Evolutionary conservation across 2,888 invertebrate genomes (phyloP), one percentile per base, ranked within the genome.

Genomic region (Plebejus argus): DNA sequence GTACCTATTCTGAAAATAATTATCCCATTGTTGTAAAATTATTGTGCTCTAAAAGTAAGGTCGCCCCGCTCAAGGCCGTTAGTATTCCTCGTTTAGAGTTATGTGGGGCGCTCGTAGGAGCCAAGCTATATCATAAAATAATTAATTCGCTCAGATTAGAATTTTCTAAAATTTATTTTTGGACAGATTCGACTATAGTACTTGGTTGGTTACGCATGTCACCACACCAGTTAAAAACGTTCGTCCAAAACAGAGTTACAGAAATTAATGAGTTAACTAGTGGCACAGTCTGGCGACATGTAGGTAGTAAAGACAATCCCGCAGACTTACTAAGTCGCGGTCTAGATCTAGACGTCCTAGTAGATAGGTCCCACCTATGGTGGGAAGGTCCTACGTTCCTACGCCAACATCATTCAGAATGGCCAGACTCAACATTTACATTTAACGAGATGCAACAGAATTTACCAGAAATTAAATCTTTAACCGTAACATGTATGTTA

Each of bases 141-240:
- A 56, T 56, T 56, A n/a, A 56, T 56, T 56, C 56, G 18, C 56
- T 56, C 7, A 56, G 56, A 56, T 56, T 56, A 56, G 3, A 56
- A 56, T 56, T 56, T 56, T n/a, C 18, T n/a, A 56, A 15, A 71
- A 79, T 79, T 8, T 39, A 39, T 39, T 39, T 78, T 39, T 83
- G 85, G 83, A n/a, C n/a, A n/a, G n/a, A n/a, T n/a, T n/a, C n/a
- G n/a, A n/a, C n/a, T n/a, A n/a, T n/a, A n/a, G n/a, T 80, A 6
- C 70, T 82, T 18, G 80, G 80, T 15, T 83, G 83, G 83, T 70
- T 82, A 18, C 66, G 71, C 6, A 75, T 70, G 74, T 45, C 74
- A 7, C 77, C 79, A 20, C 74, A 76, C 6, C 35, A 71, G 49
- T 35, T 80, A 0, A 81, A 81, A 72, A 76, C 78, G 1, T 81